Conservation (phyloP, 2,797 vertebrate genomes). For the Hypotaenidia okinawae region DNA sequence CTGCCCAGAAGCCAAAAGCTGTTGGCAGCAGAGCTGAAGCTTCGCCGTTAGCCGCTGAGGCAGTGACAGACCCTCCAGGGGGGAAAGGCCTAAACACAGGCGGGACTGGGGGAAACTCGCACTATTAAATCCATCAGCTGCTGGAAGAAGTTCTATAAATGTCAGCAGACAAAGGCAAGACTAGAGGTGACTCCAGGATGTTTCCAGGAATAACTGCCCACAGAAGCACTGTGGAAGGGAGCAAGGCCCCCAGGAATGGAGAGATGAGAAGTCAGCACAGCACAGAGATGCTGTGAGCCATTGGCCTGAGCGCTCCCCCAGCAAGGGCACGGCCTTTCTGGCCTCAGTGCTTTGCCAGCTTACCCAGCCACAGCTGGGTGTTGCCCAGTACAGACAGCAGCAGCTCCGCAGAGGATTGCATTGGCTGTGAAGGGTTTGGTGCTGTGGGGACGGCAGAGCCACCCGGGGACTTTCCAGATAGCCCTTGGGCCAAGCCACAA, state of each 20-base stretch:
- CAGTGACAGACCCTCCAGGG: rapidly evolving
- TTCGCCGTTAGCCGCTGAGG: background rate
- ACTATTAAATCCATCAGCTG: background rate
- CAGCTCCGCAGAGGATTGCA: background rate
- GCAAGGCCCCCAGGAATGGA: background rate
- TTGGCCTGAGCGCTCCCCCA: background rate
- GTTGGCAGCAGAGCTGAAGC: background rate
- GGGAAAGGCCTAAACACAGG: background rate
- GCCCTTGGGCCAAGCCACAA: background rate
- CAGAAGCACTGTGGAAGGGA: background rate
- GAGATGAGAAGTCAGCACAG: background rate
- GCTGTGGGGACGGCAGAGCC: background rate
- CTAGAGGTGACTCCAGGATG: background rate
- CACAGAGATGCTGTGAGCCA: background rate
- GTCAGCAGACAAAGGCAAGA: background rate
- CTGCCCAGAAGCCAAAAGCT: background rate
- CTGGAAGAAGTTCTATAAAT: constrained; percentile 5
- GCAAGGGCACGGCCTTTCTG: background rate
- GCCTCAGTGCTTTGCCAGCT: rapidly evolving
- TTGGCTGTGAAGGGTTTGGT: background rate
- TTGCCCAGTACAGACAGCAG: background rate
- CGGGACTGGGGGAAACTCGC: background rate
- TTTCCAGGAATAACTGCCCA: constrained; percentile 8
- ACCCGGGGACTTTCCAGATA: background rate
- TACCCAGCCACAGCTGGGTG: background rate